phyloP scores from a whole-genome alignment of 2,113 vertebrate species.

The Etheostoma spectabile region DNA sequence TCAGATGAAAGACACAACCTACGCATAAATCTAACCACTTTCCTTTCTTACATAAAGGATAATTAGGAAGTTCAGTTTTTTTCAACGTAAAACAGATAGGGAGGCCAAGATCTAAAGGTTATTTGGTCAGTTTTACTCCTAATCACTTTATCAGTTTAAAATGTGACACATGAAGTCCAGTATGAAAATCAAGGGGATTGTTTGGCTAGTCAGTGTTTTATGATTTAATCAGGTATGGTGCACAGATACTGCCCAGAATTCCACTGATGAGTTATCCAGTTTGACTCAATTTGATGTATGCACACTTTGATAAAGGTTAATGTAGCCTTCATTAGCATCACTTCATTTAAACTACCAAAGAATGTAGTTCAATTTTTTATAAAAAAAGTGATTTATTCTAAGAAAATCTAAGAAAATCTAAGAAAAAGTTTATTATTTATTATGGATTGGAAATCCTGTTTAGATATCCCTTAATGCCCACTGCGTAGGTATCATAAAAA shows the following conservation, averaged over 20 bases:
- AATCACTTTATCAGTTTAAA: background rate
- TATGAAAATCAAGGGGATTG: background rate
- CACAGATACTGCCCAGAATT: slow-evolving; percentile 1
- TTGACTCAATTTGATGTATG: background rate
- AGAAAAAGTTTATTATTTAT: background rate
- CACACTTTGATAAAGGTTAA: background rate
- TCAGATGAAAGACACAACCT: slow-evolving; percentile 58
- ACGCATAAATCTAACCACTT: slow-evolving; percentile 31
- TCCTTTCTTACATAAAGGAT: slow-evolving; percentile 46
- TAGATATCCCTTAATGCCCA: background rate
- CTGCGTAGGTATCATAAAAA: background rate
- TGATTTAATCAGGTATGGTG: background rate
- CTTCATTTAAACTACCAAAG: background rate
- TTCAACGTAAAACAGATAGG: background rate
- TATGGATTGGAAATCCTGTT: background rate
- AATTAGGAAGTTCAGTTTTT: slow-evolving; percentile 43
- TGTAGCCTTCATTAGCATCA: background rate
- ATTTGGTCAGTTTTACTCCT: background rate
- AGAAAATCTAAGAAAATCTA: no score
- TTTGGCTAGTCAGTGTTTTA: background rate
- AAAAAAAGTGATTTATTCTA: background rate
- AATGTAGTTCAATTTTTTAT: background rate
- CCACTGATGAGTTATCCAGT: background rate
- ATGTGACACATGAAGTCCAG: background rate
- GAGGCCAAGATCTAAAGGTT: background rate